Conservation (phyloP, 2,888 invertebrate genomes). For the Cantharis flavilabris region DNA sequence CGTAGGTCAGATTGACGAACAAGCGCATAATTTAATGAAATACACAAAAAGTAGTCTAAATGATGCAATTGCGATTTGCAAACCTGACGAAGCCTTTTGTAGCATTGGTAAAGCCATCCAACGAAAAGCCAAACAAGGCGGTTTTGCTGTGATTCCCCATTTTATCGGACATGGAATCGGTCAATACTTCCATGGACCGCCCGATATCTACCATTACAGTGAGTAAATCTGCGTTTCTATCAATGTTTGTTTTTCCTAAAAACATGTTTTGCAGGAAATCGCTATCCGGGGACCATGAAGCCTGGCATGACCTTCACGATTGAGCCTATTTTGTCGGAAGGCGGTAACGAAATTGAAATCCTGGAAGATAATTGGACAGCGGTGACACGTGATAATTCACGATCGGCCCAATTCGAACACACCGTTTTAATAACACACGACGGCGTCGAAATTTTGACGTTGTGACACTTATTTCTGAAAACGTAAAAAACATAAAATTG, state of each 20-base stretch:
- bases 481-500: too few relatives aligned
- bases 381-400: constrained; percentile 76
- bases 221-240: constrained; percentile 27
- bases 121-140: constrained; percentile 63
- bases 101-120: constrained; percentile 70
- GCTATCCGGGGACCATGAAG: constrained; percentile 72
- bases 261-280: constrained; percentile 60
- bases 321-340: constrained; percentile 86
- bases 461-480: too few relatives aligned
- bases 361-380: constrained; percentile 94
- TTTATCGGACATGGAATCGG: constrained; percentile 95
- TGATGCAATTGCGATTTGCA: constrained; percentile 65
- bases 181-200: constrained; percentile 88
- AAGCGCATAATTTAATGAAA: constrained; percentile 69
- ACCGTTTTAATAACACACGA: constrained; percentile 81
- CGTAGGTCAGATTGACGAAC: constrained; percentile 81
- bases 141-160: constrained; percentile 73
- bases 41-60: constrained; percentile 74
- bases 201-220: constrained; percentile 87
- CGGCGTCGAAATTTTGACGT: constrained; percentile 81
- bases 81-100: constrained; percentile 63
- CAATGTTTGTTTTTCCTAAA: background rate
- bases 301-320: constrained; percentile 95
- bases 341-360: constrained; percentile 67
- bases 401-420: constrained; percentile 91